Evolutionary conservation across 2,888 invertebrate species (phyloP), one percentile per base, ranked within the genome.

Genomic region (Clepsis dumicolana): DNA sequence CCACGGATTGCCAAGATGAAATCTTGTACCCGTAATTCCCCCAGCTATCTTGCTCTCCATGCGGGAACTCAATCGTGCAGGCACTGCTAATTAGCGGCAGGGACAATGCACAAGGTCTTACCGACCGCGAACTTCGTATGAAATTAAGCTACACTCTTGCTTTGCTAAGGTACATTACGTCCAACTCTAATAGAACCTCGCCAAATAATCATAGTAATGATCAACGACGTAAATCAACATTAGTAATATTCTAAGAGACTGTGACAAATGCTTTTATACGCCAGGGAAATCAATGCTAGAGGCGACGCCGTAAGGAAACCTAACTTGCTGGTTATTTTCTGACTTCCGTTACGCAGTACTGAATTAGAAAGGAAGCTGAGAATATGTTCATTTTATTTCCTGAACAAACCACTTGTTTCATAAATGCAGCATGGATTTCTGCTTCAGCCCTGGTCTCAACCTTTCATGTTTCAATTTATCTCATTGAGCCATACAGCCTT

Each of bases 271-370:
- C 74, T 74, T 65, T 61, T 53, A 60, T 62, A 35, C 87, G 72
- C 82, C 0, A 62, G 86, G 87, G 87, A 87, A 87, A 88, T 88
- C 82, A 86, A 64, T 68, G 56, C 53, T 32, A 60, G 25, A 35
- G 48, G 54, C 73, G 76, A 73, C 65, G 57, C 21, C 12, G 21
- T 32, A 73, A 71, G 80, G 77, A 81, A 78, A 72, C 71, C 76
- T 73, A 72, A 74, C 76, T 73, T 80, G 75, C 77, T 72, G 65
- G 52, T 70, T 74, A 73, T 71, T 72, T 72, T 52, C 57, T 57
- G 25, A 27, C 67, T 63, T 52, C 16, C 24, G 29, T 61, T 53
- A 53, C 61, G 72, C 72, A 71, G 24, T 62, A n/a, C 35, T 38
- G 25, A 62, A 56, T 65, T 53, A 60, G 53, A 29, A 35, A 25